Evolutionary conservation across 2,113 vertebrate species (phyloP).

Genomic region (Callorhinus ursinus): DNA sequence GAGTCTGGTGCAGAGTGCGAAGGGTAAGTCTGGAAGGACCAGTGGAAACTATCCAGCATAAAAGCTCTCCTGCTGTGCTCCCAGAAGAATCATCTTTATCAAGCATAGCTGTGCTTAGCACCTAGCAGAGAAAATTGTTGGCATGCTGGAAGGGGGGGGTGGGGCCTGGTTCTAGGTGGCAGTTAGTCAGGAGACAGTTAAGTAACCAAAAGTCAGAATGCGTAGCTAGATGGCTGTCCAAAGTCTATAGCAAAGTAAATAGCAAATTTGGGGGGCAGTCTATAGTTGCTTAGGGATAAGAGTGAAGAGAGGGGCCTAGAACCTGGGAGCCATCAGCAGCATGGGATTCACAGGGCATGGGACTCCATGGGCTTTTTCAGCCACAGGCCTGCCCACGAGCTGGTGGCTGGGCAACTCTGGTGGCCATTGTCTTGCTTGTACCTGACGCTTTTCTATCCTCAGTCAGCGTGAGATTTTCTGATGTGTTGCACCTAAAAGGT

Average conservation of each 20-base stretch:
- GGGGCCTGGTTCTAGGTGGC: background rate
- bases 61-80: background rate
- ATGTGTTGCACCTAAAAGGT: background rate
- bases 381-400: background rate
- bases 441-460: background rate
- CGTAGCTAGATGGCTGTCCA: background rate
- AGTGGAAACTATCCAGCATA: background rate
- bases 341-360: background rate
- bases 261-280: background rate
- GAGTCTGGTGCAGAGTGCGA: background rate
- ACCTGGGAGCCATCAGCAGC: too few species aligned
- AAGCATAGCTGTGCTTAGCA: background rate
- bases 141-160: rapidly evolving
- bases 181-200: background rate
- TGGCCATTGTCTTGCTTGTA: background rate
- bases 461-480: background rate
- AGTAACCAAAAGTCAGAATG: background rate
- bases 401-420: background rate
- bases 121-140: background rate
- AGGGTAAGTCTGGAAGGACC: background rate
- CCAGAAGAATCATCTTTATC: background rate
- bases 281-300: background rate
- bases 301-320: background rate
- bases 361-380: background rate
- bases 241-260: background rate